Evolutionary conservation across 1,140 invertebrate species (phyloP).

Genomic region (Pseudachorutes palmiensis): DNA sequence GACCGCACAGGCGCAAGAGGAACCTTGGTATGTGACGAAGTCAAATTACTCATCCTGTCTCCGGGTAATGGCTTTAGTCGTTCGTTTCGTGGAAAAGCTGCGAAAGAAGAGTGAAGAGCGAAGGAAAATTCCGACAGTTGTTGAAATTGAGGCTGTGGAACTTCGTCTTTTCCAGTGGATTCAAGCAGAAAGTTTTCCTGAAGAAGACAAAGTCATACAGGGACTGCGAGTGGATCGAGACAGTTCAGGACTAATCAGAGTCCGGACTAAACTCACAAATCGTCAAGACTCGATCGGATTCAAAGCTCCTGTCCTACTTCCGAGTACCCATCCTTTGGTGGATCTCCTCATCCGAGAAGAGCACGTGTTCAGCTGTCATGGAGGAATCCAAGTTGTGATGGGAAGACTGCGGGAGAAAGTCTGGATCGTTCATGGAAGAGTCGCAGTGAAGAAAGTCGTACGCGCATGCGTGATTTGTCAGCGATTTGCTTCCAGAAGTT

Average conservation of each 20-base stretch:
- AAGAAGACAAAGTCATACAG: too few species aligned
- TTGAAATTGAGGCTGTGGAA: too few species aligned
- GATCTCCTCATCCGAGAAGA: constrained; percentile 32
- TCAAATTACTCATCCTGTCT: too few species aligned
- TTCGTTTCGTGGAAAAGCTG: too few species aligned
- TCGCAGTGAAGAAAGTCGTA: constrained; percentile 37
- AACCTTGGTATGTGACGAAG: too few species aligned
- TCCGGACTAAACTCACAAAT: not conserved
- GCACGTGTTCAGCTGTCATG: constrained; percentile 32
- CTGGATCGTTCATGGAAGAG: constrained; percentile 38
- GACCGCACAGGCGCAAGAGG: too few species aligned
- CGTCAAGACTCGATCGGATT: constrained; percentile 13
- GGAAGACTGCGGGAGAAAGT: constrained; percentile 35
- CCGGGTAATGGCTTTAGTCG: too few species aligned
- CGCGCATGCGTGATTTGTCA: constrained; percentile 39
- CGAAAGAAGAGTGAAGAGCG: too few species aligned
- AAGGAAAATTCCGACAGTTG: too few species aligned
- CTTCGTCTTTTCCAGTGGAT: too few species aligned
- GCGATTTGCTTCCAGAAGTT: constrained; percentile 33
- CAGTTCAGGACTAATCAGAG: not conserved
- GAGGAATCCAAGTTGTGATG: constrained; percentile 21
- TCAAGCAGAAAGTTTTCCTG: too few species aligned
- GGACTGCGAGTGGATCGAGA: not conserved
- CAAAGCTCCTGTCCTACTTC: constrained; percentile 36
- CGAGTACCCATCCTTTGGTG: constrained; percentile 33